Evolutionary conservation across 1,140 invertebrate species (phyloP).

Genomic region (Arion vulgaris): DNA sequence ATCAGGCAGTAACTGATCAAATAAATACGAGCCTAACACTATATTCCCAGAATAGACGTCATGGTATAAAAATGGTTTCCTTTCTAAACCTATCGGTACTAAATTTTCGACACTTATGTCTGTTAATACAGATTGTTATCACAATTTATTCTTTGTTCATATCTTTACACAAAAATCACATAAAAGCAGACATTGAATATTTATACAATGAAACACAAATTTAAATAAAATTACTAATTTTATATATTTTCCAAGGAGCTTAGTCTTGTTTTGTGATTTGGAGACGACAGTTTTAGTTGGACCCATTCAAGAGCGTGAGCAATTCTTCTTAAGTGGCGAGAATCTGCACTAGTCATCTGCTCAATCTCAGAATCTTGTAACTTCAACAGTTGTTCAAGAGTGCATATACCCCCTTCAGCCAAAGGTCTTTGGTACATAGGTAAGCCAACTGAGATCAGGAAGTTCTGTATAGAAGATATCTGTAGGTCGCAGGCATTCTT

Average conservation of each 20-base stretch:
- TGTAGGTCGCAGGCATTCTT: conserved; percentile 67
- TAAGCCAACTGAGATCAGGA: conserved; percentile 72
- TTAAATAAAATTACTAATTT: background rate
- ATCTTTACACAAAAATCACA: too few species aligned
- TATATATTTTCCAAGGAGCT: background rate
- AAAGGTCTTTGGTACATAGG: conserved; percentile 71
- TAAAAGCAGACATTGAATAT: too few species aligned
- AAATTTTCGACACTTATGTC: too few species aligned
- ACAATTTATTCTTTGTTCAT: too few species aligned
- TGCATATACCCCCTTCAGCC: conserved; percentile 43
- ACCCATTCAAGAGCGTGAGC: conserved; percentile 65
- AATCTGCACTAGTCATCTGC: conserved; percentile 53
- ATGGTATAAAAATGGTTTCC: too few species aligned
- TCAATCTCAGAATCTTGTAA: conserved; percentile 57
- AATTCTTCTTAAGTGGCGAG: conserved; percentile 61
- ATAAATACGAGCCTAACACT: too few species aligned
- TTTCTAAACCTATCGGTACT: too few species aligned
- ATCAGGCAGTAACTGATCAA: too few species aligned
- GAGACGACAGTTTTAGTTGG: conserved; percentile 53
- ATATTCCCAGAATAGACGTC: too few species aligned
- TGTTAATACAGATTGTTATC: too few species aligned
- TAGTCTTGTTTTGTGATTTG: conserved; percentile 32
- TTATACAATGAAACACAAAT: too few species aligned
- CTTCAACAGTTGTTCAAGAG: conserved; percentile 55
- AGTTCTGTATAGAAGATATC: conserved; percentile 68